Percentiles rank a stretch among this genome's conserved stretches.
Evolutionary conservation across 2,797 vertebrate species (phyloP).

Genomic region (Sebastes vulpes): DNA sequence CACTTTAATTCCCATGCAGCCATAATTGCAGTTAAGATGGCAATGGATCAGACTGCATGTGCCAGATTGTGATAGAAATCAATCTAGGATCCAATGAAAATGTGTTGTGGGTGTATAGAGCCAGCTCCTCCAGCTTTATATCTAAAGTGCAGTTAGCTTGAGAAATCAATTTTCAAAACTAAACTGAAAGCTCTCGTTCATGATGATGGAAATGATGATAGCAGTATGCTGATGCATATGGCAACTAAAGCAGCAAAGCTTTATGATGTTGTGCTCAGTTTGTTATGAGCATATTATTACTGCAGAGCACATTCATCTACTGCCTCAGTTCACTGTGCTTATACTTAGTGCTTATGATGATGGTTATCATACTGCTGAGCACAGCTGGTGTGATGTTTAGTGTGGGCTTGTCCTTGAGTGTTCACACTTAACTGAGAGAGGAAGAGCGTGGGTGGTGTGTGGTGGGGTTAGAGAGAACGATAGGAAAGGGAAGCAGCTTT

Average conservation of each 20-base stretch:
- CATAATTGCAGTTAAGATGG: slow-evolving; percentile 2
- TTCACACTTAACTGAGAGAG: slow-evolving; percentile 40
- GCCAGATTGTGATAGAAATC: slow-evolving; percentile 8
- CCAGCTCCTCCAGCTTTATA: slow-evolving; percentile 1
- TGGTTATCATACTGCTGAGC: slow-evolving; percentile 35
- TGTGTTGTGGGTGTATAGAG: not conserved
- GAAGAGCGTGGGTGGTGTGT: slow-evolving; percentile 51
- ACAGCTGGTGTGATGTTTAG: slow-evolving; percentile 62
- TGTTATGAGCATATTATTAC: slow-evolving; percentile 29
- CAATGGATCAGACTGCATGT: not conserved
- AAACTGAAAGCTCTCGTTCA: not conserved
- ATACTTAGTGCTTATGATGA: slow-evolving; percentile 39
- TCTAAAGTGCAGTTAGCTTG: not conserved
- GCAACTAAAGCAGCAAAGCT: not conserved
- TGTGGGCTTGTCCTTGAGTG: slow-evolving; percentile 49
- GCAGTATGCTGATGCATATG: not conserved
- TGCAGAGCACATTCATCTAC: slow-evolving; percentile 22
- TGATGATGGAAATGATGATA: not conserved
- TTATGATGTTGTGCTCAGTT: slow-evolving; percentile 6
- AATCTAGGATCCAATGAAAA: not conserved
- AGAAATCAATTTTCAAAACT: not conserved
- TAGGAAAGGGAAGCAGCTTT: not conserved
- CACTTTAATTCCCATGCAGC: not conserved
- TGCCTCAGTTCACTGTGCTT: slow-evolving; percentile 19
- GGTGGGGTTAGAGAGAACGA: not conserved